Conservation (phyloP, 2,797 vertebrate species). For the Corythornis leucogaster region DNA sequence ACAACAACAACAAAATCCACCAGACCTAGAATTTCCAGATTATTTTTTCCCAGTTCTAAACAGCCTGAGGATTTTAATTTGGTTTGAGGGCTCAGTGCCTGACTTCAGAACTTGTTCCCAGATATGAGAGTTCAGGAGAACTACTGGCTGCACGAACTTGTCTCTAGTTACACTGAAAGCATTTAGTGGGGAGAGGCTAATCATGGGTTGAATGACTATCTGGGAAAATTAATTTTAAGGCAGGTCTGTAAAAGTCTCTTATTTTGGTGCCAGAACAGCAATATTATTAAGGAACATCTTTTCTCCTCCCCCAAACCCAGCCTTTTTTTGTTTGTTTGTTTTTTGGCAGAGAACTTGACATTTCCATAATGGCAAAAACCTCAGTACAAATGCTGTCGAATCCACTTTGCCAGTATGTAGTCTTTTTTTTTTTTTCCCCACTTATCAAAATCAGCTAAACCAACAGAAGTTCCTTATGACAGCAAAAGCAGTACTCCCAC, state of each 20-base stretch:
- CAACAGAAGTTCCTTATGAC: background rate
- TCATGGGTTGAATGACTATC: background rate
- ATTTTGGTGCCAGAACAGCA: conserved; percentile 37
- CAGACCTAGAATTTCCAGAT: background rate
- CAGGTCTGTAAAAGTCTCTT: background rate
- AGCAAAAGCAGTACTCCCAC: background rate
- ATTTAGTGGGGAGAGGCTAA: background rate
- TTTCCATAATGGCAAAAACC: conserved; percentile 15
- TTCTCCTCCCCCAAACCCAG: no score
- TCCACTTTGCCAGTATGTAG: background rate
- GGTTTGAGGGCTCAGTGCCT: background rate
- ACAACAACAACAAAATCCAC: background rate
- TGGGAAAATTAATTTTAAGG: conserved; percentile 26
- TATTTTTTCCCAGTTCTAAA: background rate
- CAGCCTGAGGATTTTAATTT: background rate
- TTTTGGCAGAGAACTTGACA: conserved; percentile 10
- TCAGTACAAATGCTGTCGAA: conserved; percentile 24
- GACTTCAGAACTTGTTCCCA: background rate
- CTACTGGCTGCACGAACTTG: background rate
- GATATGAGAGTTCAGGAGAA: background rate
- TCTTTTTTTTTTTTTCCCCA: background rate
- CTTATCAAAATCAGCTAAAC: background rate
- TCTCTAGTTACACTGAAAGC: background rate
- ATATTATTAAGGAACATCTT: conserved; percentile 15
- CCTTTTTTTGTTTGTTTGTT: background rate